Evolutionary conservation across 2,113 vertebrate species (phyloP).

Genomic region (Lepisosteus oculatus): DNA sequence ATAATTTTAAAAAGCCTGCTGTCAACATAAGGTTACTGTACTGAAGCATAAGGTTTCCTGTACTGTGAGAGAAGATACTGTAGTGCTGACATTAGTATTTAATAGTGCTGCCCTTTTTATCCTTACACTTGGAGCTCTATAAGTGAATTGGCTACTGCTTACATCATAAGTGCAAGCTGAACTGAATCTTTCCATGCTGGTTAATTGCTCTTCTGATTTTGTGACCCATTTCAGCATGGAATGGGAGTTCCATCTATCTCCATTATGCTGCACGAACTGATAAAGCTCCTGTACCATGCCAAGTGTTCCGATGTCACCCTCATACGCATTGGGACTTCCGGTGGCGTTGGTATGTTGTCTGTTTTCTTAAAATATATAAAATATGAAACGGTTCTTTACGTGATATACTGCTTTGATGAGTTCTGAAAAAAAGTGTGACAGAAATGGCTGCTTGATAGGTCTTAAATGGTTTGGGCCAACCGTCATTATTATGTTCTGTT

Average conservation of each 20-base stretch:
- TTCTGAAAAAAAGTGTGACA: not conserved
- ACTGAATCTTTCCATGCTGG: no score
- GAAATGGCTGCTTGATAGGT: not conserved
- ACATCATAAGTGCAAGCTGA: no score
- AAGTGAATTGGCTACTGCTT: no score
- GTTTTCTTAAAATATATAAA: not conserved
- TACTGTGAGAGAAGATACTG: no score
- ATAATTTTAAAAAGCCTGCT: no score
- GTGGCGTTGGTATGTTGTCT: slow-evolving; percentile 73
- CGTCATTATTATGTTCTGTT: not conserved
- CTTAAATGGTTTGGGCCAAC: no score
- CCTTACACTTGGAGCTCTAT: no score
- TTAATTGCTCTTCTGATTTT: not conserved
- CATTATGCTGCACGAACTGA: slow-evolving; percentile 86
- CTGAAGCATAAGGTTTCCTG: no score
- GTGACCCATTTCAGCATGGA: slow-evolving; percentile 61
- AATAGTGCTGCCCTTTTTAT: no score
- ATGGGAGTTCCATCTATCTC: slow-evolving; percentile 87
- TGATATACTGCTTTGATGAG: not conserved
- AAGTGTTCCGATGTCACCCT: slow-evolving; percentile 73
- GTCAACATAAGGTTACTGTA: no score
- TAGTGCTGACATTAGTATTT: no score
- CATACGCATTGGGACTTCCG: slow-evolving; percentile 80
- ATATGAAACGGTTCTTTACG: not conserved
- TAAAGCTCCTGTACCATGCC: slow-evolving; percentile 83